These are phyloP conservation scores for Discoglossus pictus DNA, from an alignment of 2,797 vertebrate genomes.

Conservation along the genomic window DNA sequence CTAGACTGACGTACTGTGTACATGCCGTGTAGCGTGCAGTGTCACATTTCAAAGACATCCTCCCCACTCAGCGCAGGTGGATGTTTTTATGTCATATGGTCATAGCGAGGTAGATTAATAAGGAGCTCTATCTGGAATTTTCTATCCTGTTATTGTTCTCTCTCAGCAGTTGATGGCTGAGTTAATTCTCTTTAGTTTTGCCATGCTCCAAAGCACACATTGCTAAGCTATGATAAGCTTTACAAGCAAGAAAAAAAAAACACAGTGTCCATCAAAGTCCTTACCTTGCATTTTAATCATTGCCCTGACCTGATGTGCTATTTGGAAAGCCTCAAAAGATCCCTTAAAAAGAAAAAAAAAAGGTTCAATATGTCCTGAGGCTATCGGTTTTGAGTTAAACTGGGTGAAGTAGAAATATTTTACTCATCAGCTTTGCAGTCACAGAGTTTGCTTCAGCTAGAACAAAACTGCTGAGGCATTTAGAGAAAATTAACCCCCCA, in stretches of 20 bases:
- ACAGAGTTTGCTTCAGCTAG: constrained; percentile 99
- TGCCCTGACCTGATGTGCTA: constrained; percentile 95
- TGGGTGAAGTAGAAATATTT: constrained; percentile 99
- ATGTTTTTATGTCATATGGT: constrained; percentile 67
- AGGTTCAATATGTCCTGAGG: constrained; percentile 95
- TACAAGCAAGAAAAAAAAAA: constrained; percentile 76
- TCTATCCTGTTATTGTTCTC: constrained; percentile 92
- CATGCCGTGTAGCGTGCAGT: constrained; percentile 27
- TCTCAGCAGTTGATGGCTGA: constrained; percentile 95
- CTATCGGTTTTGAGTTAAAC: constrained; percentile 99
- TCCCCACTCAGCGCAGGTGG: constrained; percentile 61
- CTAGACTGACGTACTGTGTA: background rate
- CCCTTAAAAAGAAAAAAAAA: constrained; percentile 81
- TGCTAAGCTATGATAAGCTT: constrained; percentile 94
- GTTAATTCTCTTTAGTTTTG: constrained; percentile 99
- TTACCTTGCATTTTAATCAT: constrained; percentile 93
- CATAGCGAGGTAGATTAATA: constrained; percentile 81
- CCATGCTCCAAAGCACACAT: constrained; percentile 94
- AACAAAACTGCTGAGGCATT: constrained; percentile 99
- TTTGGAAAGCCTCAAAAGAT: constrained; percentile 92
- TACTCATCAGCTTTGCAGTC: constrained; percentile 99
- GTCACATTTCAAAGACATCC: constrained; percentile 54
- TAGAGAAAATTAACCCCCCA: constrained; percentile 99
- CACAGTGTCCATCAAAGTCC: constrained; percentile 88
- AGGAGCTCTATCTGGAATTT: constrained; percentile 88